These are phyloP conservation scores for Cydia fagiglandana DNA, from an alignment of 1,140 invertebrate species.

Conservation along the genomic window DNA sequence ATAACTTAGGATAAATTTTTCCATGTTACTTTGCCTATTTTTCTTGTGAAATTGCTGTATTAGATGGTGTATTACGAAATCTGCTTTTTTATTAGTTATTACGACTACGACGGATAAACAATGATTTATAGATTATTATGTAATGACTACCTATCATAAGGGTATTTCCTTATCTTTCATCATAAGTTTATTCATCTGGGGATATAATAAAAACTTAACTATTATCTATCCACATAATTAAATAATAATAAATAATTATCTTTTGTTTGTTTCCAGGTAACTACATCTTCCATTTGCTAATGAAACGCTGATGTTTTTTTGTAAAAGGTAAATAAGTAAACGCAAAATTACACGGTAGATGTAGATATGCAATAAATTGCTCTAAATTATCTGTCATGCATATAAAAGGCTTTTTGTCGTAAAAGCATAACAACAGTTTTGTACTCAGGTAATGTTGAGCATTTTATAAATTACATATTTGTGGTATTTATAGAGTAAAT, in stretches of 20 bases:
- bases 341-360: not conserved
- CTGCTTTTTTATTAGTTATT: not conserved
- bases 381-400: not conserved
- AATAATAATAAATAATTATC: not conserved
- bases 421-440: too few species aligned
- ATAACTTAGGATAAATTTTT: not conserved
- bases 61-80: not conserved
- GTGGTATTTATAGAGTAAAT: not conserved
- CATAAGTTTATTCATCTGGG: too few species aligned
- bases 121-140: too few species aligned
- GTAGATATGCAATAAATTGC: not conserved
- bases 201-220: not conserved
- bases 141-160: too few species aligned
- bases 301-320: not conserved
- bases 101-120: not conserved
- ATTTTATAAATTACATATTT: too few species aligned
- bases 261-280: conserved; percentile 38
- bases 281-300: not conserved
- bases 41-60: not conserved
- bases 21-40: not conserved
- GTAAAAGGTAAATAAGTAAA: not conserved
- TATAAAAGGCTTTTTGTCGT: too few species aligned
- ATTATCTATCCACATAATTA: not conserved
- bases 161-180: too few species aligned
- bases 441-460: too few species aligned